Evolutionary conservation across 1,140 invertebrate genomes (phyloP).

Genomic region (Drosophila tani): DNA sequence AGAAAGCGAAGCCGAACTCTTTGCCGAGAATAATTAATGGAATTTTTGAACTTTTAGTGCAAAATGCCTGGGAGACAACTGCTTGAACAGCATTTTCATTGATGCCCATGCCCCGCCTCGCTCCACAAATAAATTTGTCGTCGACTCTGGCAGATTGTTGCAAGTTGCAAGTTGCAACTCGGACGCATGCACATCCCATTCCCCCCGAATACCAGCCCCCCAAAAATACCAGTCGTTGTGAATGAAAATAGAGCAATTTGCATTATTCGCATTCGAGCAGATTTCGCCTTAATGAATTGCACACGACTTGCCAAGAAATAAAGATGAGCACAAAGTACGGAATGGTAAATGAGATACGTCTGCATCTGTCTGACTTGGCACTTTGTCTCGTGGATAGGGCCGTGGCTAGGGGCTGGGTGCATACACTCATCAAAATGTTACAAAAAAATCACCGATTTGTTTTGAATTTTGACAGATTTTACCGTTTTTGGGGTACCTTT

Average conservation of each 20-base stretch:
- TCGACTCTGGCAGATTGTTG: slow-evolving; percentile 64
- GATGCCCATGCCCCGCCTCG: slow-evolving; percentile 21
- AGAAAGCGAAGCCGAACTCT: slow-evolving; percentile 41
- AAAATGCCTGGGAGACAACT: slow-evolving; percentile 52
- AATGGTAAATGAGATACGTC: slow-evolving; percentile 30
- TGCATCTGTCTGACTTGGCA: slow-evolving; percentile 58
- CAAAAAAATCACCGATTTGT: too few species aligned
- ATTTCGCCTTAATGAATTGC: slow-evolving; percentile 79
- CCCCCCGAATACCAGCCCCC: slow-evolving; percentile 1
- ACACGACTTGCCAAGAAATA: slow-evolving; percentile 77
- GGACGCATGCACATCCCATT: slow-evolving; percentile 6
- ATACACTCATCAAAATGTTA: not conserved
- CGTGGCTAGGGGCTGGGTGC: slow-evolving; percentile 3
- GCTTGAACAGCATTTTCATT: slow-evolving; percentile 64
- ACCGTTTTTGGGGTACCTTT: too few species aligned
- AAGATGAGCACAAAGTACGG: slow-evolving; percentile 39
- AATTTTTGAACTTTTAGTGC: slow-evolving; percentile 77
- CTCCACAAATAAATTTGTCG: slow-evolving; percentile 77
- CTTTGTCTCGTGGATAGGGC: slow-evolving; percentile 52
- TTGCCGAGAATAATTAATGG: slow-evolving; percentile 68
- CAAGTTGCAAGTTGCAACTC: slow-evolving; percentile 46
- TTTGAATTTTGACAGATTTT: too few species aligned
- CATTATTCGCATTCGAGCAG: slow-evolving; percentile 74
- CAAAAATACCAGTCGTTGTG: slow-evolving; percentile 36
- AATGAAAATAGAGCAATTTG: slow-evolving; percentile 78